phyloP scores from a whole-genome alignment of 1,140 invertebrate genomes.

The Rhizoglyphus robini region DNA sequence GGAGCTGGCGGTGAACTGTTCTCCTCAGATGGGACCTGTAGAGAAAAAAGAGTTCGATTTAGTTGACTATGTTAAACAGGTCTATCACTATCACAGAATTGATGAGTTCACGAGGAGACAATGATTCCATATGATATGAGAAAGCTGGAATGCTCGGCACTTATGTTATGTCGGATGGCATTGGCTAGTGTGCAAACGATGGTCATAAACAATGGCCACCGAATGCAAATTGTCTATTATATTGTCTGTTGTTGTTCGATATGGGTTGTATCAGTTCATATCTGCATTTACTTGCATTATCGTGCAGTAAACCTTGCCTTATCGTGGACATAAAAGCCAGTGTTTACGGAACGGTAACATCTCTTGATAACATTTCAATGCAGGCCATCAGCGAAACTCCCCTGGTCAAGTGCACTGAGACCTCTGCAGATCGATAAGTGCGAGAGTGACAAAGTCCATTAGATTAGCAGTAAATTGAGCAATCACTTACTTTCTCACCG shows the following conservation, averaged over 20 bases:
- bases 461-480: too few relatives aligned
- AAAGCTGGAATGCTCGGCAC: too few relatives aligned
- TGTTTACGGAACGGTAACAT: constrained; percentile 1
- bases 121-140: too few relatives aligned
- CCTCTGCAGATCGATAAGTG: neutral
- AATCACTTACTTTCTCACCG: constrained; percentile 43
- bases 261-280: neutral
- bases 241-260: neutral
- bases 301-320: neutral
- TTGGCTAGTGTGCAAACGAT: too few relatives aligned
- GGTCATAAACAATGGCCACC: constrained; percentile 8
- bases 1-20: constrained; percentile 86
- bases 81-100: neutral
- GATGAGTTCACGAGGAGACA: neutral
- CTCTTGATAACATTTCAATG: neutral
- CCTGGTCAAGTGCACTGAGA: constrained; percentile 2
- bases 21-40: constrained; percentile 64
- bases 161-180: too few relatives aligned
- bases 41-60: neutral
- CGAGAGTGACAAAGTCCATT: neutral
- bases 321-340: constrained; percentile 1
- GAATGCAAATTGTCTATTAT: neutral
- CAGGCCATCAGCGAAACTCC: neutral
- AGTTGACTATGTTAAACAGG: too few relatives aligned
- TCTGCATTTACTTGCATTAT: neutral